These are phyloP conservation scores for Halichondria panicea DNA, from an alignment of 37 sponge, comb jelly and placozoan species.

Conservation along the genomic window DNA sequence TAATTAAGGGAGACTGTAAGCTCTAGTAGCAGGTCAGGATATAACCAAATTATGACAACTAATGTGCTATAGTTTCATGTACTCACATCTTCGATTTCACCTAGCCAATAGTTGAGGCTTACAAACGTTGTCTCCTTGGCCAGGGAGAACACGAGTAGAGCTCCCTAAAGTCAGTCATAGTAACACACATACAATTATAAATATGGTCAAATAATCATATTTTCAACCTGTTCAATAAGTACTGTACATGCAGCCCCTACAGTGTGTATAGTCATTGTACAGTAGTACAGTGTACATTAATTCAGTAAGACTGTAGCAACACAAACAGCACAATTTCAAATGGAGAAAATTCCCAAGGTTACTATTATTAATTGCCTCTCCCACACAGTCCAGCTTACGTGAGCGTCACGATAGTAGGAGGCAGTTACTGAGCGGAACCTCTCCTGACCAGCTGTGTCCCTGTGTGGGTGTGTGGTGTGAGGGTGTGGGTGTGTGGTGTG, in stretches of 20 bases:
- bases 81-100: constrained; percentile 43
- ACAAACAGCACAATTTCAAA: background rate
- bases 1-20: too few species aligned
- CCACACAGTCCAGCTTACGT: too few species aligned
- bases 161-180: constrained; percentile 24
- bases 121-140: constrained; percentile 18
- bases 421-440: constrained; percentile 70
- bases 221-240: too few species aligned
- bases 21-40: too few species aligned
- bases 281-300: background rate
- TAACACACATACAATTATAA: background rate
- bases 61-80: too few species aligned
- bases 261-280: too few species aligned
- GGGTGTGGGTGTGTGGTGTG: background rate
- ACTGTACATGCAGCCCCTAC: too few species aligned
- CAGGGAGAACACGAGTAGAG: constrained; percentile 27
- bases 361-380: too few species aligned
- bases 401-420: constrained; percentile 58
- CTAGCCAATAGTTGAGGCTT: constrained; percentile 43
- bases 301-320: background rate
- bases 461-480: constrained; percentile 3
- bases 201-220: background rate
- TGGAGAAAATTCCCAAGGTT: background rate
- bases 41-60: too few species aligned
- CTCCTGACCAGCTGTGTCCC: constrained; percentile 74